phyloP scores from a whole-genome alignment of 2,888 invertebrate species.

The Mechanitis mazaeus region DNA sequence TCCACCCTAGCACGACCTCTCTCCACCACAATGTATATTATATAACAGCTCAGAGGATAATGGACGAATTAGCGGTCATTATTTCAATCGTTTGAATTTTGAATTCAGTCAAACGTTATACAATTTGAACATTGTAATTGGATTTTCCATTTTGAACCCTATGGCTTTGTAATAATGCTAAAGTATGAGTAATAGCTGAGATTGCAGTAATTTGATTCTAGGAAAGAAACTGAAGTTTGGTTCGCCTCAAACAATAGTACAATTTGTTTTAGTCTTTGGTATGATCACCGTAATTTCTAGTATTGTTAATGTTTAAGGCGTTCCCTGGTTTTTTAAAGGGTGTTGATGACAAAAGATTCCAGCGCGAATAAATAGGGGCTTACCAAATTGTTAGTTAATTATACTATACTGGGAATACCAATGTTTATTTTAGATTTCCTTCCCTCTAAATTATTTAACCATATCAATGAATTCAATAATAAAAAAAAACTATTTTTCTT shows the following conservation, averaged over 20 bases:
- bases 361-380: conserved; percentile 28
- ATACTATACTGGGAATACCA: conserved; percentile 24
- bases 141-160: conserved; percentile 16
- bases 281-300: conserved; percentile 46
- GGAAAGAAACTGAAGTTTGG: conserved; percentile 41
- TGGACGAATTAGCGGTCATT: conserved; percentile 53
- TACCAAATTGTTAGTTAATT: conserved; percentile 18
- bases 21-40: not conserved
- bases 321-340: conserved; percentile 36
- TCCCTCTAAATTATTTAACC: conserved; percentile 9
- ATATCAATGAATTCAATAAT: too few relatives aligned
- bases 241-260: conserved; percentile 45
- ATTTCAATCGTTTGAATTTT: conserved; percentile 64
- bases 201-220: conserved; percentile 42
- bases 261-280: conserved; percentile 35
- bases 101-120: conserved; percentile 39
- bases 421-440: conserved; percentile 4
- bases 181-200: conserved; percentile 22
- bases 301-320: conserved; percentile 50
- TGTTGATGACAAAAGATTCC: conserved; percentile 35
- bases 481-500: too few relatives aligned
- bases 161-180: conserved; percentile 20
- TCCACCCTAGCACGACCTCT: conserved; percentile 37
- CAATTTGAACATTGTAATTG: conserved; percentile 8
- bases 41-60: conserved; percentile 23